Conservation (phyloP, 2,113 vertebrate genomes). For the Paraplagusia blochii region DNA sequence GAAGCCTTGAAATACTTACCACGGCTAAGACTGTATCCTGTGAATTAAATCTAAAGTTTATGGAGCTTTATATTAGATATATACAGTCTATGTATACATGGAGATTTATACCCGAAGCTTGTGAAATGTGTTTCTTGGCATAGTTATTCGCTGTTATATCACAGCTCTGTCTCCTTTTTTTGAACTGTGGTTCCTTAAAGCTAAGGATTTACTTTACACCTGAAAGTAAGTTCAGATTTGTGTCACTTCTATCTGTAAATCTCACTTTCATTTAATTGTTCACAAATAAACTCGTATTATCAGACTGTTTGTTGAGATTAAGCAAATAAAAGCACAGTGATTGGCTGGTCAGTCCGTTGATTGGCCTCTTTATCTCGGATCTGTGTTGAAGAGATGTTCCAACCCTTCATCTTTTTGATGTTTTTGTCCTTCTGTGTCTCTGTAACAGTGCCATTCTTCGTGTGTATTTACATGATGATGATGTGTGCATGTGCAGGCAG, state of each 20-base stretch:
- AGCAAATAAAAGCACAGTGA: constrained; percentile 19
- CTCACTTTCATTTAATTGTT: not conserved
- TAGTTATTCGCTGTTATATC: not conserved
- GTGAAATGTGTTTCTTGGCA: not conserved
- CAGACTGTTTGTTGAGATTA: constrained; percentile 2
- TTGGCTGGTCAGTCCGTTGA: constrained; percentile 16
- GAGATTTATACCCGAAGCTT: not conserved
- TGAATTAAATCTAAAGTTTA: not conserved
- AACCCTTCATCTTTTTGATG: not conserved
- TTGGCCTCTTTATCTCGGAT: constrained; percentile 9
- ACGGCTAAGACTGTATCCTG: not conserved
- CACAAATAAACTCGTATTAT: constrained; percentile 7
- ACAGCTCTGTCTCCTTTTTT: not conserved
- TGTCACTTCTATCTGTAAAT: not conserved
- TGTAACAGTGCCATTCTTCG: not conserved
- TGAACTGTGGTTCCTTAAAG: not conserved
- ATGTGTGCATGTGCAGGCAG: constrained; percentile 28
- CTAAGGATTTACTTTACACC: not conserved
- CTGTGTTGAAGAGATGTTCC: too few relatives aligned
- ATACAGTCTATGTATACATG: too few relatives aligned
- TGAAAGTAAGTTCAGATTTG: not conserved
- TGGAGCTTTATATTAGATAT: not conserved
- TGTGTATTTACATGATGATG: constrained; percentile 12
- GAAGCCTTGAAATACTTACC: constrained; percentile 4
- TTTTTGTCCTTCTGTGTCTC: not conserved